phyloP scores from a whole-genome alignment of 2,888 invertebrate species.

The Agrotis puta region DNA sequence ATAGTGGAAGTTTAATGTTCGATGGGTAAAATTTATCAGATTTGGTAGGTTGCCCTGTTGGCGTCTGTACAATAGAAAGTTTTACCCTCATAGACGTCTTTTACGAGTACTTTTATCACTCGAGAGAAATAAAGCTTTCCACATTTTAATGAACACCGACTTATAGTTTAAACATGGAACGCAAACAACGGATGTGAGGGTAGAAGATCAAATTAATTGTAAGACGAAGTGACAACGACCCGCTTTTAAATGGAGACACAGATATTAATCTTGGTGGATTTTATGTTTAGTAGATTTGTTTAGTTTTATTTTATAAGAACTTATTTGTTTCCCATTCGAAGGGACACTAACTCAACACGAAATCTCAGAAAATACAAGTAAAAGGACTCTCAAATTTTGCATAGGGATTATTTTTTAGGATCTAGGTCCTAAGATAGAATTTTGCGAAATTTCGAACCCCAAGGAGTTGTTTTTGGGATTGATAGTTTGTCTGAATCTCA shows the following conservation, averaged over 20 bases:
- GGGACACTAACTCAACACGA: no score
- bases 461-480: no score
- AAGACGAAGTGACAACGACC: conserved; percentile 8
- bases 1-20: no score
- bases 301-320: background rate
- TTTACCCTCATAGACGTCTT: background rate
- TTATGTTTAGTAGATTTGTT: background rate
- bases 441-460: no score
- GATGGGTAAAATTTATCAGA: no score
- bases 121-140: conserved; percentile 15
- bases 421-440: no score
- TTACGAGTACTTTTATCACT: background rate
- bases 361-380: no score
- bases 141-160: conserved; percentile 18
- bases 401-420: no score
- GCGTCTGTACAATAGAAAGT: background rate
- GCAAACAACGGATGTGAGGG: conserved; percentile 1
- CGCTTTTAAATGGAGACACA: background rate
- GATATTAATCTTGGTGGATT: background rate
- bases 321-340: no score
- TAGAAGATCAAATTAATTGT: conserved; percentile 1
- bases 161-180: conserved; percentile 17
- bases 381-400: no score
- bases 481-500: no score
- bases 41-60: no score